Evolutionary conservation across 2,797 vertebrate species (phyloP), one percentile per base, ranked within the genome.

Genomic region (Molossus alvarezi): DNA sequence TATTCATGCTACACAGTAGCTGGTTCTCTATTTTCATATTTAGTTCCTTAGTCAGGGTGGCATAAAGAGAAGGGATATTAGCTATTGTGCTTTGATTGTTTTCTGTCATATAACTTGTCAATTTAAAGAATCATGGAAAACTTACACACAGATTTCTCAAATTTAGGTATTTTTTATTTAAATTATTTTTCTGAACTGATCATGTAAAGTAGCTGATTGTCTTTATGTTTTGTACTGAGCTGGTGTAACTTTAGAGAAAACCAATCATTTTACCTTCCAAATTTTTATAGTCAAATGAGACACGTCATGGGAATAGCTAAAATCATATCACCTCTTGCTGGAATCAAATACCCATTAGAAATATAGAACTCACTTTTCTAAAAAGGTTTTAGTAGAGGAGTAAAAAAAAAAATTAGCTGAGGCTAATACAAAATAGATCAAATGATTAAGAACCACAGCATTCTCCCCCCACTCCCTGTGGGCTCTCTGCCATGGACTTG

Each of bases 371-470:
- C 0, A 25, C 91, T 93, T 94, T 93, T 18, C 51, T 84, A 37
- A 87, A 58, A 89, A 76, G 23, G 12, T 84, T 86, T 95, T 55
- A 87, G 55, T 57, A 65, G 45, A 76, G 12, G 15, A 82, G 48
- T 57, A 48, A 81, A 88, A 89, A 48, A 53, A 51, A 53, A 33
- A 85, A 29, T 94, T 85, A 58, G 29, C 58, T 90, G 62, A 51
- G 55, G 27, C 33, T 94, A 17, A 41, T 51, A 51, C 17, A 96
- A 80, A 91, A 92, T 25, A 92, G 79, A 93, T 94, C 21, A 64
- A 77, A 73, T 69, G 51, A 71, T 91, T 9, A 77, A 81, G 58
- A 25, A 14, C 60, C 7, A 2, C 25, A 84, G 37, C 23, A 71
- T n/a, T 48, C 51, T 76, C 15, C 6, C 20, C 4, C 11, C 17